Evolutionary conservation across 2,797 vertebrate genomes (phyloP), one percentile per base, ranked within the genome.

Genomic region (Tapera naevia): DNA sequence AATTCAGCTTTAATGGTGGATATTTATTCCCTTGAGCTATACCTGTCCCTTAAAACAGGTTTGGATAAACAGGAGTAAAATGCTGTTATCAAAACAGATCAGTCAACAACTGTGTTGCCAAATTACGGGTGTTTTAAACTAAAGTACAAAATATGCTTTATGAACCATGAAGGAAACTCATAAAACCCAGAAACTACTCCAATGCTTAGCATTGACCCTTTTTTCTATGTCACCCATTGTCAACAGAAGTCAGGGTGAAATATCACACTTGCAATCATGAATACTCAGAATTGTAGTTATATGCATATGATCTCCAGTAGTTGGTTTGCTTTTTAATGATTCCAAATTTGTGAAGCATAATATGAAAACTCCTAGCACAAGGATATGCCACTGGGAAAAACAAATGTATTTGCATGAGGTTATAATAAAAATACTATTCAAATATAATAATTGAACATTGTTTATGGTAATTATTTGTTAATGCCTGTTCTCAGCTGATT

Each of bases 401-500:
- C 24, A 95, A 87, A 85, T 57, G 21, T 67, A 83, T 91, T 65
- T 91, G 25, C 53, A 74, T 70, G 33, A 91, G 30, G 46, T 5
- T 41, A 23, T 53, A 93, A 87, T 65, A 94, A 96, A 80, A 92
- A 93, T 35, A 78, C 32, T 83, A 51, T 79, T 94, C 19, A 90
- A 95, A 91, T 79, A 88, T 57, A 94, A 65, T 80, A 94, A 94
- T 56, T 87, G 53, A 93, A 86, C 61, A 66, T 15, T 80, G 54
- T 50, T 91, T 91, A 78, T 66, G 46, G 32, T 70, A 89, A 90
- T 78, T 94, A 90, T 92, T 89, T 86, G 25, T 89, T 91, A 91
- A 85, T 88, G 50, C 3, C 4, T 89, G 23, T 78, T 95, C 70
- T 82, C 78, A 78, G 32, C 3, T 48, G 80, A 89, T 80, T 74